Conservation (phyloP, 2,888 invertebrate genomes). For the Leptopterna dolabrata region DNA sequence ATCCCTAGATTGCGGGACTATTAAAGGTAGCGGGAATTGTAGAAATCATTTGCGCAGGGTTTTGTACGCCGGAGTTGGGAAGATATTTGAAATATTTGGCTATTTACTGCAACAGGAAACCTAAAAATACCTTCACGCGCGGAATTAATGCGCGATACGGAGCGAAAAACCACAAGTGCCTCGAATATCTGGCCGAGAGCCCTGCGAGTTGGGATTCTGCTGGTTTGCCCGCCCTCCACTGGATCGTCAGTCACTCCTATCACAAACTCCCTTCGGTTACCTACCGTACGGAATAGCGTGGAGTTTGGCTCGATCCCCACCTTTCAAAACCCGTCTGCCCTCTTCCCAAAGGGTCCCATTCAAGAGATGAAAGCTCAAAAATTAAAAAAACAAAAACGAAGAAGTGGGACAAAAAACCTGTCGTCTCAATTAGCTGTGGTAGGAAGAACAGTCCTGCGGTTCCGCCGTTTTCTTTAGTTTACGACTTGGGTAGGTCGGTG, state of each 20-base stretch:
- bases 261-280: not conserved
- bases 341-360: not conserved
- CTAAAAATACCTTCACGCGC: not conserved
- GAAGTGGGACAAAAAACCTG: not conserved
- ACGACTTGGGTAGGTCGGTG: not conserved
- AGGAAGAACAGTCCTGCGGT: not conserved
- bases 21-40: too few species aligned
- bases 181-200: not conserved
- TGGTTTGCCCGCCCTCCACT: not conserved
- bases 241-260: not conserved
- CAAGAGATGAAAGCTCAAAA: not conserved
- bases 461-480: not conserved
- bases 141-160: not conserved
- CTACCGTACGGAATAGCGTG: not conserved
- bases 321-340: not conserved
- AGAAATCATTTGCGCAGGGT: too few species aligned
- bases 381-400: not conserved
- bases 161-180: not conserved
- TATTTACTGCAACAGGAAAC: not conserved
- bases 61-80: too few species aligned
- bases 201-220: not conserved
- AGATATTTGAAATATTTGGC: not conserved
- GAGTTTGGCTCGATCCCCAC: not conserved
- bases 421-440: not conserved
- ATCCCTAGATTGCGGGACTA: too few species aligned